A percentile compares a stretch with the other conserved stretches of the same genome.
phyloP scores from a whole-genome alignment of 2,113 vertebrate species.

The Gallinago jamesoni region DNA sequence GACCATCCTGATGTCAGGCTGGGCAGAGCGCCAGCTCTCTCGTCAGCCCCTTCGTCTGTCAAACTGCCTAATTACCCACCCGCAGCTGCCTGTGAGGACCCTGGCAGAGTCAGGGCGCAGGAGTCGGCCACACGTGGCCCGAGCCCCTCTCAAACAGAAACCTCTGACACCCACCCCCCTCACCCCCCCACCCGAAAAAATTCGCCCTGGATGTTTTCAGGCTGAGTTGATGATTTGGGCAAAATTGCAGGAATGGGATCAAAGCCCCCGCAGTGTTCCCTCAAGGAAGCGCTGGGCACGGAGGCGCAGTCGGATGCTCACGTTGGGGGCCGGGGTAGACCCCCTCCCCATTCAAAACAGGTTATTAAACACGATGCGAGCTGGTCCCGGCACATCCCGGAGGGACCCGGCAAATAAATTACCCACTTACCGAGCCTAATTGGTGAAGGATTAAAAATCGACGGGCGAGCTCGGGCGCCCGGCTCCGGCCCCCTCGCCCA shows the following conservation, averaged over 20 bases:
- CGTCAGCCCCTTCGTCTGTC: background rate
- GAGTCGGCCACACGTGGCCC: rapidly evolving
- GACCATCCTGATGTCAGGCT: background rate
- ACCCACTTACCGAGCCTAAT: background rate
- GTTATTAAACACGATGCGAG: background rate
- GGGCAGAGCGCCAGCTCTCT: background rate
- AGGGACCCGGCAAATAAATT: constrained; percentile 29
- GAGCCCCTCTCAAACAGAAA: background rate
- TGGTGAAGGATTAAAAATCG: constrained; percentile 54
- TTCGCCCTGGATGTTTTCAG: background rate
- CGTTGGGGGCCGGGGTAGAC: rapidly evolving
- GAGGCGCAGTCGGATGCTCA: rapidly evolving
- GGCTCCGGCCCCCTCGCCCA: rapidly evolving
- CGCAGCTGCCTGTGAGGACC: background rate
- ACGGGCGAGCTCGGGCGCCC: background rate
- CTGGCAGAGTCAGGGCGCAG: rapidly evolving
- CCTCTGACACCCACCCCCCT: too few species aligned
- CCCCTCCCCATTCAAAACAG: background rate
- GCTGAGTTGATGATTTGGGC: background rate
- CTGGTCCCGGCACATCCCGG: background rate
- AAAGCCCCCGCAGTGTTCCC: rapidly evolving
- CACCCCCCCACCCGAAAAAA: too few species aligned
- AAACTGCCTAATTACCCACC: background rate
- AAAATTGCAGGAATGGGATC: background rate
- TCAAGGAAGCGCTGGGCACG: rapidly evolving